Conservation (phyloP, 1,140 invertebrate genomes). For the Cherax destructor region DNA sequence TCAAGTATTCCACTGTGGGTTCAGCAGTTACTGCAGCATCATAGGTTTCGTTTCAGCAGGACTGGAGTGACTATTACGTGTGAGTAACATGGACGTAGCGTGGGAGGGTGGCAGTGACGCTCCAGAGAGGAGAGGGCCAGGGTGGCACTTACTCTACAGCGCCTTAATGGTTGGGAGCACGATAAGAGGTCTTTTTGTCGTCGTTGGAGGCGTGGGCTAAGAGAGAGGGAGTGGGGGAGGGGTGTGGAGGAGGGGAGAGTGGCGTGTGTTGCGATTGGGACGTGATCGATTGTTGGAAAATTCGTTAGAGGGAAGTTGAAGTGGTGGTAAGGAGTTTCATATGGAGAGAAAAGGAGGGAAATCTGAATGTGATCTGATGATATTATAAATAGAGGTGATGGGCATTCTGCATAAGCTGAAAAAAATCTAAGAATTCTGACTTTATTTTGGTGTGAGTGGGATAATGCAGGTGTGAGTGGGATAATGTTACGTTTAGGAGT, state of each 20-base stretch:
- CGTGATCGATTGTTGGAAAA: slow-evolving; percentile 38
- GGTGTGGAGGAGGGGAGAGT: background rate
- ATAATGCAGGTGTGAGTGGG: no score
- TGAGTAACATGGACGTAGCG: no score
- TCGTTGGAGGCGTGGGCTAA: slow-evolving; percentile 15
- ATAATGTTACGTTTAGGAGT: no score
- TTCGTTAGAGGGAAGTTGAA: slow-evolving; percentile 4
- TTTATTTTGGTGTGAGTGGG: no score
- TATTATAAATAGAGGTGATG: background rate
- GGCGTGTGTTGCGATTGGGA: slow-evolving; percentile 8
- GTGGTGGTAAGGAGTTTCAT: background rate
- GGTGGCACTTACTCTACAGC: slow-evolving; percentile 59
- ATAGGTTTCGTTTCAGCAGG: no score
- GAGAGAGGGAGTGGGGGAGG: background rate
- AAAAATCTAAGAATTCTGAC: no score
- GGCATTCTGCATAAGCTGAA: background rate
- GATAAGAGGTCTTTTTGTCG: slow-evolving; percentile 65
- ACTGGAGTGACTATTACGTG: no score
- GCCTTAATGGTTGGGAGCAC: slow-evolving; percentile 60
- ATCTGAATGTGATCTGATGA: background rate
- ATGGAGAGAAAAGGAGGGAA: background rate
- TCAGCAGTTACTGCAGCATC: no score
- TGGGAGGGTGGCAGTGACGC: no score
- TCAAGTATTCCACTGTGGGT: no score
- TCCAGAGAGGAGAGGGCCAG: background rate